Base-by-base conservation (phyloP, 2,797 vertebrate genomes). In the Otus scops region DNA sequence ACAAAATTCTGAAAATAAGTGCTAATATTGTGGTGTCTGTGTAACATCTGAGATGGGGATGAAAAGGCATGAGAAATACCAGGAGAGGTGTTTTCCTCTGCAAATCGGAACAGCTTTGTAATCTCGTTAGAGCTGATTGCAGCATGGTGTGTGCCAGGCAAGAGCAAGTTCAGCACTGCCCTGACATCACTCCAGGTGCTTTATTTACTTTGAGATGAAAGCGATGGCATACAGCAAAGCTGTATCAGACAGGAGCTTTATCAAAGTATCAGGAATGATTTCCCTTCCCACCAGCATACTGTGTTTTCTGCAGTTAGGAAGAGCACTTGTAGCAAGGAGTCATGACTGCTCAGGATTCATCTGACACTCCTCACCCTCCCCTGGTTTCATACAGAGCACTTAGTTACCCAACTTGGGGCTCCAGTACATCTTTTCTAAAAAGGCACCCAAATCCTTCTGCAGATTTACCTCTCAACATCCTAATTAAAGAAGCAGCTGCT, bases 341-440 rank as follows among this genome's bases (percentile, higher is more conserved):
- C 2, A 1, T 14, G 27, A 20, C 39, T 36, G 28, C 59, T 51
- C 30, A 11, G 67, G 36, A 50, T 65, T 43, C 39, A 26, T 15
- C 24, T 5, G 3, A 41, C 12, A 61, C 13, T 38, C 24, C 24
- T 53, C 18, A 0, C 13, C 26, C 56, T 14, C 8, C 18, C 8
- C 20, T 47, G 30, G 7, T 26, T 75, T 61, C n/a, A 12, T 23
- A 27, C 12, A 17, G 13, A 34, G 23, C 20, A 20, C 11, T 67
- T 20, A 34, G 32, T 19, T 48, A 14, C 34, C 51, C 32, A 28
- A 39, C 20, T 36, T 8, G 7, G 15, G 18, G 27, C 11, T 70
- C 24, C 22, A 28, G 39, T 13, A 24, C 0, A 0, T 27, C 87
- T 87, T 84, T 65, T 5, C 30, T 38, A 79, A 19, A 8, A 34